Base-by-base conservation (phyloP, 2,888 invertebrate genomes). In the Lasioglossum calceatum region DNA sequence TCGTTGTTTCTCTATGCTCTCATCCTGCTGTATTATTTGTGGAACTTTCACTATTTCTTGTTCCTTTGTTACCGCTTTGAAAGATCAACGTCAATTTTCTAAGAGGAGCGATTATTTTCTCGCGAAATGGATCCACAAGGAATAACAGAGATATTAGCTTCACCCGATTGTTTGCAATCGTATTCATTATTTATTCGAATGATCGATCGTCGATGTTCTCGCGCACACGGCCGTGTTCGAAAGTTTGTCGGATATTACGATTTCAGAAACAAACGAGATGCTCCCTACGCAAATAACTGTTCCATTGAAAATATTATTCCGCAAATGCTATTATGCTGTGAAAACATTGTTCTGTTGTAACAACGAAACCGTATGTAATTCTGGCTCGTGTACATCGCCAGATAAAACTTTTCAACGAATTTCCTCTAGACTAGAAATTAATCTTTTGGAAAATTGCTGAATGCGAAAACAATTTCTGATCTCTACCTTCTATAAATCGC, bases 291-390 rank as follows among this genome's bases (percentile, higher is more conserved):
- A 61, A 61, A 61, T 27, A 61, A 27, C n/a, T n/a, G n/a, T 58
- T n/a, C 58, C 58, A n/a, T n/a, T n/a, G 58, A n/a, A 58, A 58
- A 58, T 58, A n/a, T 58, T 58, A 12, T 58, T 58, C 58, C 58
- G n/a, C 54, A 4, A 58, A n/a, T 23, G n/a, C 58, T 23, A 58
- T 58, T 58, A n/a, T 58, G n/a, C 58, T n/a, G 58, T 12, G 23
- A 12, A 58, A 27, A 61, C 27, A 61, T 61, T 61, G 27, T 61
- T 61, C 61, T 27, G 27, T 27, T 14, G 4, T 58, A 3, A n/a
- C n/a, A 58, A 58, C 8, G n/a, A n/a, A 58, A n/a, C n/a, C n/a
- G 58, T 12, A n/a, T n/a, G n/a, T n/a, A 12, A 58, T n/a, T n/a
- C 58, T 16, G 19, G n/a, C n/a, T 12, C n/a, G 58, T 10, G n/a